Percentiles rank a stretch among this genome's conserved stretches.
Conservation (phyloP, 2,888 invertebrate genomes). For the Mantis religiosa region DNA sequence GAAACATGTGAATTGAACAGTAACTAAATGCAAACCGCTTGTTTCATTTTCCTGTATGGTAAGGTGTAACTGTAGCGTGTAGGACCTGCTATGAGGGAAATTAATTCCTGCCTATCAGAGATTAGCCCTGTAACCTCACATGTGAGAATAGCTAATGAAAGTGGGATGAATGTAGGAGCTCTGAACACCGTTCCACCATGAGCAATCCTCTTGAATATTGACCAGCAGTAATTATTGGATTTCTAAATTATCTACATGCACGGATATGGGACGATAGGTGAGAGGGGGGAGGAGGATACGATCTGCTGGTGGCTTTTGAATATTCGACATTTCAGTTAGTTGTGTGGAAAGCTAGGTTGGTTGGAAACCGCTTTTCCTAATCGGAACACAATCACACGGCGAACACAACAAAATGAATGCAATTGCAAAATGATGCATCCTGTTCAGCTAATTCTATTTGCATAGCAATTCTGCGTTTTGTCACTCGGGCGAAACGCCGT, state of each 20-base stretch:
- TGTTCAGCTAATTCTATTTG: background rate
- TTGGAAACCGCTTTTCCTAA: background rate
- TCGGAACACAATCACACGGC: background rate
- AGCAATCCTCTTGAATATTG: background rate
- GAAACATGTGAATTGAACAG: background rate
- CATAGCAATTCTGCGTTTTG: background rate
- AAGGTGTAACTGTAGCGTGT: background rate
- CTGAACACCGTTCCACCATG: background rate
- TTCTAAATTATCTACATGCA: background rate
- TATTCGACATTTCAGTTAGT: background rate
- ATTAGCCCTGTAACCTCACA: background rate
- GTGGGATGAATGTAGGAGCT: background rate
- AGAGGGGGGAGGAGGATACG: background rate
- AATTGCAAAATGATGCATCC: background rate
- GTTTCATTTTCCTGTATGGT: background rate
- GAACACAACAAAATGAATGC: background rate
- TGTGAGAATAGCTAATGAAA: background rate
- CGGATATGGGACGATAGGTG: background rate
- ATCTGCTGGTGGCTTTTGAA: background rate
- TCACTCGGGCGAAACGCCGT: background rate
- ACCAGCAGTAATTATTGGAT: background rate
- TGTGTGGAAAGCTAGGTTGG: background rate
- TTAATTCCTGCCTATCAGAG: background rate
- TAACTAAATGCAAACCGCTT: background rate
- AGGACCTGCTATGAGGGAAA: background rate